Conservation (phyloP, 2,113 vertebrate genomes). For the Toxostoma redivivum region DNA sequence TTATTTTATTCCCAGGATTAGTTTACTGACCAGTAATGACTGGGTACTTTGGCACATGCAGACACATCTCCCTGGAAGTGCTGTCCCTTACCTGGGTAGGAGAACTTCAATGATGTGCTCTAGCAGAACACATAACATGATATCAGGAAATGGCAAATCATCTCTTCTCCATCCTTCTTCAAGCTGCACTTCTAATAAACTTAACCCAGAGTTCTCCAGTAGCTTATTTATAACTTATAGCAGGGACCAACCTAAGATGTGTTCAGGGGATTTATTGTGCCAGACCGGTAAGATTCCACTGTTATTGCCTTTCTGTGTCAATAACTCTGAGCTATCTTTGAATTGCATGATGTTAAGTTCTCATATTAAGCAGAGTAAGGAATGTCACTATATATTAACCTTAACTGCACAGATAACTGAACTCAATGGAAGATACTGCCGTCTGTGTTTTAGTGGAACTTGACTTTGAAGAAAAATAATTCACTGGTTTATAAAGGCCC, state of each 20-base stretch:
- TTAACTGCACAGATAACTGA: neutral
- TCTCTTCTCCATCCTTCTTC: neutral
- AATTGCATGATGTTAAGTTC: neutral
- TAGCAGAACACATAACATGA: neutral
- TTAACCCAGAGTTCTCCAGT: neutral
- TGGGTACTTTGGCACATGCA: neutral
- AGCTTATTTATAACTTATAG: neutral
- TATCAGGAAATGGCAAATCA: neutral
- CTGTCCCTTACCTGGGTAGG: neutral
- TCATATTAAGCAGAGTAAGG: slow-evolving; percentile 15
- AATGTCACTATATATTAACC: neutral
- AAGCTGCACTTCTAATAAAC: neutral
- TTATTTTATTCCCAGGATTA: neutral
- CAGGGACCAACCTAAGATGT: neutral
- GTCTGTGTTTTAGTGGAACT: slow-evolving; percentile 16
- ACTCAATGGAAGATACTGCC: slow-evolving; percentile 26
- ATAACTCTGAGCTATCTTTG: neutral
- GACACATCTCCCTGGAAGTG: neutral
- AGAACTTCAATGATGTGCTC: neutral
- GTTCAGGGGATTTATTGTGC: neutral
- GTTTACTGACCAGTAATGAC: neutral
- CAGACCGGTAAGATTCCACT: neutral
- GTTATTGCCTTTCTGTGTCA: neutral
- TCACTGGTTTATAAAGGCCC: slow-evolving; percentile 21
- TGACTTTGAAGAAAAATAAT: slow-evolving; percentile 42